A percentile compares a stretch with the other conserved stretches of the same genome.
Conservation (phyloP, 2,797 vertebrate species). For the Erpetoichthys calabaricus region DNA sequence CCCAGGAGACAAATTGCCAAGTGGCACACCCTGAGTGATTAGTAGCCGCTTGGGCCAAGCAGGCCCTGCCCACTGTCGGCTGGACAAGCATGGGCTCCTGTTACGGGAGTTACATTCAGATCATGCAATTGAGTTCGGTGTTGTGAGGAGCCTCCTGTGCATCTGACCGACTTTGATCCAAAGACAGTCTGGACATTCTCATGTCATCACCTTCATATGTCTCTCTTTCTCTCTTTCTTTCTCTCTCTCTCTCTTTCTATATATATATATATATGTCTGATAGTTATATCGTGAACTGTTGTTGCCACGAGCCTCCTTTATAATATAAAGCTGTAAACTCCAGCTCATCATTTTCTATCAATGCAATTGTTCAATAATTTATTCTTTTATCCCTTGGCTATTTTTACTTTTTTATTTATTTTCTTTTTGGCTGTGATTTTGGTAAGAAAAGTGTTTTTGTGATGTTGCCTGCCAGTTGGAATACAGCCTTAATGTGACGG, state of each 20-base stretch:
- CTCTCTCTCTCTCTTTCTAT: too few relatives aligned
- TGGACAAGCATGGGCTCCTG: constrained; percentile 2
- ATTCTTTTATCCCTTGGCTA: constrained; percentile 28
- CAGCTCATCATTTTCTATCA: constrained; percentile 51
- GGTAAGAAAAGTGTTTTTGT: constrained; percentile 47
- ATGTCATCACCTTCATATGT: too few relatives aligned
- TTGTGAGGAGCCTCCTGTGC: constrained; percentile 2
- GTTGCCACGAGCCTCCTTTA: constrained; percentile 12
- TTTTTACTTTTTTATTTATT: constrained; percentile 23
- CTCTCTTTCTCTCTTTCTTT: too few relatives aligned
- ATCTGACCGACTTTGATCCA: neutral
- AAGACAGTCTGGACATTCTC: too few relatives aligned
- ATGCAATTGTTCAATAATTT: constrained; percentile 32
- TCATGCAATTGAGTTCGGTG: neutral
- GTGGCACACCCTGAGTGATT: constrained; percentile 83
- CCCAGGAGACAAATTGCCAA: constrained; percentile 94
- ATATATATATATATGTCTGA: constrained; percentile 14
- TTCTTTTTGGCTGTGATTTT: constrained; percentile 41
- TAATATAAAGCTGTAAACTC: constrained; percentile 8
- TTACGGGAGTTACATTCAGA: too few relatives aligned
- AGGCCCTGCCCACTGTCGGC: neutral
- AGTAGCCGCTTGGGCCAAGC: constrained; percentile 37
- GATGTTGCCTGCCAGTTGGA: constrained; percentile 36
- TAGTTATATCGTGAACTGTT: constrained; percentile 30
- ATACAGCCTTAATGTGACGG: constrained; percentile 48